These are phyloP conservation scores for Ceyx margarethae DNA, from an alignment of 2,113 vertebrate species.

Conservation along the genomic window DNA sequence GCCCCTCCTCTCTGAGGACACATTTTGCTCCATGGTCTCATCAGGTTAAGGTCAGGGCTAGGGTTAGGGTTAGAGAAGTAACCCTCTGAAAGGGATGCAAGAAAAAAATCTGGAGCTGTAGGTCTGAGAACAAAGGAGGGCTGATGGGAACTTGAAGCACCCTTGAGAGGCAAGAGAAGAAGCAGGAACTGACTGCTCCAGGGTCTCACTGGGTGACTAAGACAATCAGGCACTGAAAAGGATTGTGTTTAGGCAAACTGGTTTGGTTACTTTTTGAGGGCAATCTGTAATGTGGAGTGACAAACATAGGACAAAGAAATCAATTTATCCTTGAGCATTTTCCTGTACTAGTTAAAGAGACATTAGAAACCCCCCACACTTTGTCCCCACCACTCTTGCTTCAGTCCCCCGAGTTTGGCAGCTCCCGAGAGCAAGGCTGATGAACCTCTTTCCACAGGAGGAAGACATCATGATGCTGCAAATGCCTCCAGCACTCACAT, in stretches of 20 bases:
- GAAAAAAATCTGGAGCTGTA: background rate
- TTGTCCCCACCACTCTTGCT: background rate
- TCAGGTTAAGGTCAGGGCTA: too few species aligned
- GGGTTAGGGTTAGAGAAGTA: background rate
- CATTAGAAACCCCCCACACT: background rate
- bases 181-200: background rate
- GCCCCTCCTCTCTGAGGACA: background rate
- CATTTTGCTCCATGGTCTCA: rapidly evolving
- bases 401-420: background rate
- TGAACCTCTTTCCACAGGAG: background rate
- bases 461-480: background rate
- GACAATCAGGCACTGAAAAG: background rate
- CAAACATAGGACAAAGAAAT: background rate
- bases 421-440: background rate
- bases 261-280: background rate
- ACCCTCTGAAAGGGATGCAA: background rate
- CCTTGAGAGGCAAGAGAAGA: background rate
- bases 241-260: background rate
- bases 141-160: background rate
- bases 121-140: background rate
- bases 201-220: background rate
- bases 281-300: background rate
- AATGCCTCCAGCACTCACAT: background rate
- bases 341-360: background rate
- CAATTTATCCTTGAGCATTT: background rate